A percentile compares a stretch with the other conserved stretches of the same genome.
phyloP scores from a whole-genome alignment of 2,888 invertebrate species.

The Malachius bipustulatus region DNA sequence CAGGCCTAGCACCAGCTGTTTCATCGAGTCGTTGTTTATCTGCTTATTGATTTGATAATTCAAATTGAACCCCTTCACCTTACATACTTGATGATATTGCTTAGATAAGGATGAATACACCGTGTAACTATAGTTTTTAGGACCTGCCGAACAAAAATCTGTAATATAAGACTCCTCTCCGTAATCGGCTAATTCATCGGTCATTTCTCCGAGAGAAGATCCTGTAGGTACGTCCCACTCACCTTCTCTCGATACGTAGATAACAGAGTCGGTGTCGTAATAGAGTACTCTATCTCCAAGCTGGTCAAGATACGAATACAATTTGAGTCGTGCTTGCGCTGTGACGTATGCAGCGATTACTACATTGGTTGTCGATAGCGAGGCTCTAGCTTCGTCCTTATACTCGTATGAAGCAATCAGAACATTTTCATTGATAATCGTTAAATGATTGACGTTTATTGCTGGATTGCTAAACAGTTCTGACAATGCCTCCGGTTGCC shows the following conservation, averaged over 20 bases:
- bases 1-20: neutral
- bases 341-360: conserved; percentile 26
- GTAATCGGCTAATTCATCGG: conserved; percentile 27
- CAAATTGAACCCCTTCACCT: conserved; percentile 16
- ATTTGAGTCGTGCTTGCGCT: conserved; percentile 25
- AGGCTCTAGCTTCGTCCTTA: conserved; percentile 15
- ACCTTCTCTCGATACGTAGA: conserved; percentile 24
- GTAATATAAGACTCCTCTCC: conserved; percentile 25
- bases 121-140: conserved; percentile 29
- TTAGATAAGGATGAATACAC: conserved; percentile 13
- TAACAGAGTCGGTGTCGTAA: conserved; percentile 30
- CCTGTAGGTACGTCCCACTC: conserved; percentile 25
- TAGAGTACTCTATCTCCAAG: conserved; percentile 25
- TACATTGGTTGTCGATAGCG: conserved; percentile 19
- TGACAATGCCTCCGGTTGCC: conserved; percentile 13
- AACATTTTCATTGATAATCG: conserved; percentile 12
- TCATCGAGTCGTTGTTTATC: neutral
- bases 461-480: conserved; percentile 17
- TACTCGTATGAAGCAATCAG: conserved; percentile 8
- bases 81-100: conserved; percentile 12
- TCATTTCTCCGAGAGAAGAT: conserved; percentile 30
- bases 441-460: conserved; percentile 15
- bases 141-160: conserved; percentile 29
- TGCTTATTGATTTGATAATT: neutral
- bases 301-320: conserved; percentile 27